Evolutionary conservation across 2,797 vertebrate genomes (phyloP), one percentile per base, ranked within the genome.

Genomic region (Mus minutoides): DNA sequence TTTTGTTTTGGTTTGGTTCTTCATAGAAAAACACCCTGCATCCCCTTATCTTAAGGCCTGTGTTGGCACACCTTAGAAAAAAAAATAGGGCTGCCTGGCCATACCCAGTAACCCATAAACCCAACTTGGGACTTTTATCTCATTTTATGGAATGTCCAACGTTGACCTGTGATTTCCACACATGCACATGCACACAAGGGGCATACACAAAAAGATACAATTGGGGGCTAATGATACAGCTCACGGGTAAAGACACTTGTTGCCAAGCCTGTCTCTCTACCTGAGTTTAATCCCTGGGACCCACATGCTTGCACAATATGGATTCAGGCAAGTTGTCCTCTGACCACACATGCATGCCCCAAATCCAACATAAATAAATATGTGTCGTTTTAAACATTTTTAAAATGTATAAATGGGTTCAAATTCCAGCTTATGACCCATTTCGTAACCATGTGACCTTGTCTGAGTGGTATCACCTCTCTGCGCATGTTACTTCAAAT

Each of bases 401-500:
- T 26, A 11, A 54, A 87, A 87, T 37, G 2, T 37, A 37, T 24
- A 54, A 24, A 37, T 40, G 21, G 40, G 24, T 56, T 46, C 22
- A 26, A 82, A 62, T 2, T 9, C 71, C n/a, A 54, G 73, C 19
- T 4, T 34, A 34, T 19, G 69, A 69, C 71, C 17, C 13, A 52
- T 0, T n/a, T 22, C 4, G 3, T 9, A 54, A 71, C 78, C 92
- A 60, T 73, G 75, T 83, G 62, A 60, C 84, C 71, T 11, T 8
- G 21, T 60, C 29, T 7, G 7, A 54, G 26, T 16, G 54, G 52
- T 64, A 71, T 92, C 60, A 43, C 40, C 21, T 84, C 90, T 86
- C 79, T 93, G 95, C 79, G 92, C 67, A 54, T 49, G 26, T 92
- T 83, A 87, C 60, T 86, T 75, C 79, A 83, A 85, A 29, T 26